phyloP scores from a whole-genome alignment of 2,113 vertebrate genomes.

The Malurus melanocephalus region DNA sequence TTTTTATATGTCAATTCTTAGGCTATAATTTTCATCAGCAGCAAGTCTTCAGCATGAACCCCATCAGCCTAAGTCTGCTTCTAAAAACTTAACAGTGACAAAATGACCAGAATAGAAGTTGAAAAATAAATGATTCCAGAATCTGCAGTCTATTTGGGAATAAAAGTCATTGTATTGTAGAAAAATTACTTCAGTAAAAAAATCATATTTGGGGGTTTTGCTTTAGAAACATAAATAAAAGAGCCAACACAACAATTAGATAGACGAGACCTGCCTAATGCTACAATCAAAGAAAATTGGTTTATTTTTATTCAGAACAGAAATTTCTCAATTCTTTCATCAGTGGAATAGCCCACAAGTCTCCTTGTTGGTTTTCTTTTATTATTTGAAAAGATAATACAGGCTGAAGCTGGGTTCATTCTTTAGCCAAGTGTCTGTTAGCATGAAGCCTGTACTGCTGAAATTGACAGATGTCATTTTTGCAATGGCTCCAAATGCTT shows the following conservation, averaged over 20 bases:
- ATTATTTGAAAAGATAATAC: neutral
- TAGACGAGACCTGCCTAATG: neutral
- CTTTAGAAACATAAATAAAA: neutral
- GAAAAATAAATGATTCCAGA: neutral
- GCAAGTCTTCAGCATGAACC: neutral
- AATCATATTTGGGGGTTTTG: neutral
- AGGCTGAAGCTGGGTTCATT: neutral
- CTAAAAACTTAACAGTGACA: neutral
- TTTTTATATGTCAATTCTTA: neutral
- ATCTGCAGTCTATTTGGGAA: neutral
- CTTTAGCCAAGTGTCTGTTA: neutral
- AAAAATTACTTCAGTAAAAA: neutral
- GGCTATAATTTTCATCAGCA: neutral
- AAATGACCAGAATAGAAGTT: neutral
- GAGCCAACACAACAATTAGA: neutral
- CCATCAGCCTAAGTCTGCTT: neutral
- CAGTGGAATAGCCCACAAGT: neutral
- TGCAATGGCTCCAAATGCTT: conserved; percentile 6
- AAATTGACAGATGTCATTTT: conserved; percentile 5
- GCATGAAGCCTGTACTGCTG: neutral
- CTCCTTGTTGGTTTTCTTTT: neutral
- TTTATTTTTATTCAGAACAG: conserved; percentile 32
- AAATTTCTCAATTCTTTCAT: conserved; percentile 14
- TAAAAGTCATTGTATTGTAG: neutral
- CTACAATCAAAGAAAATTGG: neutral